Percentiles rank a stretch among this genome's conserved stretches.
phyloP scores from a whole-genome alignment of 2,113 vertebrate species.

The Clarias gariepinus region DNA sequence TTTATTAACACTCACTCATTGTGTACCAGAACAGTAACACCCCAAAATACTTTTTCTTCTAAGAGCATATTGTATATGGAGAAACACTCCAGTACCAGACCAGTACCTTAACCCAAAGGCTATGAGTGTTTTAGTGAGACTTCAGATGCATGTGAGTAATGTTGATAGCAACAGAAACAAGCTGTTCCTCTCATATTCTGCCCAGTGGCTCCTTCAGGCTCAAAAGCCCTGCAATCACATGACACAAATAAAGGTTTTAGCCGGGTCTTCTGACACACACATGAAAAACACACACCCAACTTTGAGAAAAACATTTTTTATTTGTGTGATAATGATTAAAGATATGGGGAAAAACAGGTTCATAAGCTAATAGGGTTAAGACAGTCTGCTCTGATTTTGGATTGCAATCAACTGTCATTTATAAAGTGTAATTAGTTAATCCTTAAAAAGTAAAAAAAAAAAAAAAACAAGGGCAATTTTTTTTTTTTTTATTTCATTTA shows the following conservation, averaged over 20 bases:
- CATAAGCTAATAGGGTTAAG: neutral
- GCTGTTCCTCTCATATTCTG: constrained; percentile 51
- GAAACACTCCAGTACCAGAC: neutral
- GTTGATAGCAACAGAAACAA: constrained; percentile 24
- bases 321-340: neutral
- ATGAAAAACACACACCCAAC: neutral
- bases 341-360: neutral
- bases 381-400: neutral
- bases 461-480: too few relatives aligned
- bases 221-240: constrained; percentile 66
- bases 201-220: constrained; percentile 55
- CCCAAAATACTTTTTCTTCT: neutral
- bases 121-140: constrained; percentile 5
- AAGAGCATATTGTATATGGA: neutral
- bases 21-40: neutral
- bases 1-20: too few relatives aligned
- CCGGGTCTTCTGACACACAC: neutral
- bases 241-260: constrained; percentile 28
- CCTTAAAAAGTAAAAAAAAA: too few relatives aligned
- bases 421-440: neutral
- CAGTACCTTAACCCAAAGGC: neutral
- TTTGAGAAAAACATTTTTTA: neutral
- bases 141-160: constrained; percentile 59
- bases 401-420: neutral
- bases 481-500: too few relatives aligned